Base-by-base conservation (phyloP, 2,888 invertebrate species). In the Baccha elongata region DNA sequence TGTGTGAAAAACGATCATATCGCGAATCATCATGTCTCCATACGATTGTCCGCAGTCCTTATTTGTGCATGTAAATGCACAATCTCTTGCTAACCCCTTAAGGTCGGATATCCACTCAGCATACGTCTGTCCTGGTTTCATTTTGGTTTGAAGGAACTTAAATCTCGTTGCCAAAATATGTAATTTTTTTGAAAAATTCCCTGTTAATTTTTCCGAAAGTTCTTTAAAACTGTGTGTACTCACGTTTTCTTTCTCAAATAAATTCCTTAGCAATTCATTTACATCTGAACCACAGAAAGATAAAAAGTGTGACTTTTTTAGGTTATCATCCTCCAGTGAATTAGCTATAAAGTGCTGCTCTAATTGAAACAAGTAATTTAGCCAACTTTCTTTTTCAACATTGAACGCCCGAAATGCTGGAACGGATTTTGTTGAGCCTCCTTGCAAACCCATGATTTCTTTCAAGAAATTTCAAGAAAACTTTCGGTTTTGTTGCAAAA, bases 331-430 rank as follows among this genome's bases (percentile, higher is more conserved):
- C 8, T 35, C n/a, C n/a, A n/a, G n/a, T n/a, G n/a, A n/a, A n/a
- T n/a, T n/a, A n/a, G n/a, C n/a, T n/a, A n/a, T n/a, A n/a, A n/a
- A n/a, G 11, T 6, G 8, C 3, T 35, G 35, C 8, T 35, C 10
- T 6, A 35, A 8, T 11, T 35, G 35, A 4, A 35, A 53, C 15
- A 53, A 35, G 11, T 23, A 40, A 37, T 37, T 37, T 6, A 21
- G n/a, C 53, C 53, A 55, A 37, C n/a, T 23, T 23, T 58, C 55
- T 40, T 21, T 58, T 23, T 40, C 55, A 26, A 3, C 6, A 6
- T 6, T 26, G 26, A 26, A 26, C 3, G 26, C 26, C 26, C 26
- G 26, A 15, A 40, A 40, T 40, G 40, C 40, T 40, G 40, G 15
- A 40, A 42, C 42, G 42, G 42, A 42, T 8, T 42, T 42, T 42